Evolutionary conservation across 2,113 vertebrate species (phyloP), one percentile per base, ranked within the genome.

Genomic region (Emydura subglobosa): DNA sequence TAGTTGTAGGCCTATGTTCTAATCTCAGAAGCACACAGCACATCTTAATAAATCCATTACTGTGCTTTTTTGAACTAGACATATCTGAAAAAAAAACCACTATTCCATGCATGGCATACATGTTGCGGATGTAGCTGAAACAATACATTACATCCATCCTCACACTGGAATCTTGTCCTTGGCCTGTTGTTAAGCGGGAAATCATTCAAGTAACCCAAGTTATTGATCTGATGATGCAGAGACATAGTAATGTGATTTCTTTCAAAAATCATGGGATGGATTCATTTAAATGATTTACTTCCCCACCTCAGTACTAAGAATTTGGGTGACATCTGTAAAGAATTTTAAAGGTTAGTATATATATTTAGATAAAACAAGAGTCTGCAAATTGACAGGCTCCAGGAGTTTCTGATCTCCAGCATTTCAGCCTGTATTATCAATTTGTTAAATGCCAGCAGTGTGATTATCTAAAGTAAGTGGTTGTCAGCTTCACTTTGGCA

Each of bases 191-290:
- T 3, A 17, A 4, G 39, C 76, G n/a, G 39, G 47, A 22, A 0
- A 65, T 65, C 31, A 0, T 44, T n/a, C 12, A 79, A 65, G 17
- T 2, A 25, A 79, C 1, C 10, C 10, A 25, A 86, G 49, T 1
- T 27, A 19, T 5, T 65, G 55, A 74, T 34, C 25, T 19, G 14
- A 34, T 21, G 25, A 24, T 0, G 22, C 14, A 76, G 16, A 47
- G 17, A 5, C 13, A 0, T 0, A 0, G 34, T 72, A 21, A 72
- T 39, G n/a, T 21, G n/a, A 39, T 19, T 39, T 72, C 17, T 34
- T 4, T 24, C 39, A 19, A 39, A 55, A 39, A 24, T 5, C 74
- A 8, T 0, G 0, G n/a, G 79, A 11, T 4, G 31, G n/a, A 59
- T 2, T 24, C 16, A 1, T 14, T 3, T 81, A 24, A 9, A 5